These are phyloP conservation scores for Cistogaster globosa DNA, from an alignment of 2,888 invertebrate species.

Conservation along the genomic window DNA sequence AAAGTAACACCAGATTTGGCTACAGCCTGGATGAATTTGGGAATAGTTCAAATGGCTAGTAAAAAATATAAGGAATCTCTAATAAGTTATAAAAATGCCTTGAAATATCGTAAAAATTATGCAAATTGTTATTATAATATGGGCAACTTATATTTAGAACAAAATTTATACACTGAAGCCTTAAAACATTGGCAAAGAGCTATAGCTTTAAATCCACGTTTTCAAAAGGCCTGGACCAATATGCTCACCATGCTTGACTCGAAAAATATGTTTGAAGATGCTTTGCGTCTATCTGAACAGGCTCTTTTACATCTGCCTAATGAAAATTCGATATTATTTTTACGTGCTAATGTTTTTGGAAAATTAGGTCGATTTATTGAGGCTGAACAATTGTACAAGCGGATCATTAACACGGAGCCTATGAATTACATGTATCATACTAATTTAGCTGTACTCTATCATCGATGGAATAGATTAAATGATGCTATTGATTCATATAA, in stretches of 20 bases:
- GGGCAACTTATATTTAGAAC: conserved; percentile 95
- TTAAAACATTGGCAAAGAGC: conserved; percentile 92
- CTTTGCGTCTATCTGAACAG: conserved; percentile 87
- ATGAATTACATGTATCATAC: conserved; percentile 92
- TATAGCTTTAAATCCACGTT: conserved; percentile 89
- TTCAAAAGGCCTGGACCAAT: conserved; percentile 96
- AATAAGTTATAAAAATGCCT: conserved; percentile 90
- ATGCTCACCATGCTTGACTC: conserved; percentile 93
- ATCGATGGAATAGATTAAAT: conserved; percentile 92
- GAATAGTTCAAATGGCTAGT: conserved; percentile 92
- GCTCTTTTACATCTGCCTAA: conserved; percentile 88
- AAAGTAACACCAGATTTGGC: conserved; percentile 90
- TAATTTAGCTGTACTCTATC: conserved; percentile 97
- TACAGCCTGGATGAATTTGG: conserved; percentile 99
- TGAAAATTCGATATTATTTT: conserved; percentile 91
- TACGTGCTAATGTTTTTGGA: conserved; percentile 94
- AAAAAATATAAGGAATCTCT: conserved; percentile 89
- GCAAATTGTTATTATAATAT: conserved; percentile 97
- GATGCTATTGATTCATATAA: conserved; percentile 90
- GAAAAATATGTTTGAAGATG: conserved; percentile 88
- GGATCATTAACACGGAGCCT: conserved; percentile 88
- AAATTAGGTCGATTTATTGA: conserved; percentile 90
- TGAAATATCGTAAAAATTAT: conserved; percentile 90
- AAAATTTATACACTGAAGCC: conserved; percentile 89
- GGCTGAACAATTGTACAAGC: conserved; percentile 92